Percentiles rank a stretch among this genome's conserved stretches.
Conservation (phyloP, 1,140 invertebrate genomes). For the Aporrectodea caliginosa region DNA sequence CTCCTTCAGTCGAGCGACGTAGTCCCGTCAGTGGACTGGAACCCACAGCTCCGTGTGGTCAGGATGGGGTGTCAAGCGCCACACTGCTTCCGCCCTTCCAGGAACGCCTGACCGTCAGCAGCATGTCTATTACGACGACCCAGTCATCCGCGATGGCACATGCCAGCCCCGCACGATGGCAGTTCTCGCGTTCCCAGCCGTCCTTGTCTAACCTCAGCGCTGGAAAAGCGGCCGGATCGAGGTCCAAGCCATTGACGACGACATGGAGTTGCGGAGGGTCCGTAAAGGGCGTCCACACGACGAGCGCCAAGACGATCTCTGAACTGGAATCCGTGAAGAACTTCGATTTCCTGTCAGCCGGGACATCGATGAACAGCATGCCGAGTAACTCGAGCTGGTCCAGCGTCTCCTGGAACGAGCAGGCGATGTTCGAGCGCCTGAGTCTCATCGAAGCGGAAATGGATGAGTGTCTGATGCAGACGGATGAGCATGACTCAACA, state of each 20-base stretch:
- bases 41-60: not conserved
- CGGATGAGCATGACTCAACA: not conserved
- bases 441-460: conserved; percentile 41
- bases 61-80: not conserved
- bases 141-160: not conserved
- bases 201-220: not conserved
- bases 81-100: not conserved
- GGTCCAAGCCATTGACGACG: no score
- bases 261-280: no score
- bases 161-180: no score
- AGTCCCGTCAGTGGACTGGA: not conserved
- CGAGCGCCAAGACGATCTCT: conserved; percentile 1
- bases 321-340: conserved; percentile 19
- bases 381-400: conserved; percentile 1
- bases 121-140: not conserved
- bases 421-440: conserved; percentile 27
- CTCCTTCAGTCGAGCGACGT: not conserved
- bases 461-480: conserved; percentile 39
- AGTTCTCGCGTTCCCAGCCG: not conserved
- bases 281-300: not conserved
- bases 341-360: conserved; percentile 6
- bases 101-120: not conserved
- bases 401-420: conserved; percentile 20
- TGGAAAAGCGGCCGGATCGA: not conserved
- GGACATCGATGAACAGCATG: conserved; percentile 23